Conservation (phyloP, 2,113 vertebrate genomes). For the Meles meles region DNA sequence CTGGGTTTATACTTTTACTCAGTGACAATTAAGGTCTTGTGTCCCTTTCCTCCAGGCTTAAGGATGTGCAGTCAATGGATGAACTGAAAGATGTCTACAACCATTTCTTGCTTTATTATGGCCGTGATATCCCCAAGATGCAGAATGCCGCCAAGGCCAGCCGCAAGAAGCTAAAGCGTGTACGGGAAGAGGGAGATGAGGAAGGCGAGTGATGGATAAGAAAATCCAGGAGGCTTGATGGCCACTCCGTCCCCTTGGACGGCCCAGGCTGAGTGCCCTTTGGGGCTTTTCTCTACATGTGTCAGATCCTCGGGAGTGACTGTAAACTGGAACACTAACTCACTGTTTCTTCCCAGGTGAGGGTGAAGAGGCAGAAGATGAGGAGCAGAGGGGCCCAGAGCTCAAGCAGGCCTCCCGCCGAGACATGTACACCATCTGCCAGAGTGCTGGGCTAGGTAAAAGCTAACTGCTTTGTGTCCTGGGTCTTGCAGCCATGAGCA, state of each 20-base stretch:
- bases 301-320: neutral
- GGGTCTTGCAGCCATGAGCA: neutral
- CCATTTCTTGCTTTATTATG: slow-evolving; percentile 98
- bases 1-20: neutral
- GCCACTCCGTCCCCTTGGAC: neutral
- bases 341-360: slow-evolving; percentile 80
- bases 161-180: slow-evolving; percentile 93
- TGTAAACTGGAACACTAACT: neutral
- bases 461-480: neutral
- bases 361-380: slow-evolving; percentile 90
- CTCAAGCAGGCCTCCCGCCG: slow-evolving; percentile 97
- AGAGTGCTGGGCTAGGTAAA: slow-evolving; percentile 94
- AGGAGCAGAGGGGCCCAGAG: slow-evolving; percentile 95
- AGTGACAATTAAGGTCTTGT: slow-evolving; percentile 37
- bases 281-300: neutral
- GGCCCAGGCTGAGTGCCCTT: neutral
- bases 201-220: slow-evolving; percentile 79
- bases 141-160: slow-evolving; percentile 93
- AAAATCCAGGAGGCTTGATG: neutral
- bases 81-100: slow-evolving; percentile 97
- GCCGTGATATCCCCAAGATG: slow-evolving; percentile 98
- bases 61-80: slow-evolving; percentile 97
- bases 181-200: slow-evolving; percentile 91
- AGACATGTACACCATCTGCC: slow-evolving; percentile 99
- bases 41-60: slow-evolving; percentile 84